A percentile compares a stretch with the other conserved stretches of the same genome.
Evolutionary conservation across 1,140 invertebrate genomes (phyloP).

Genomic region (Bradynema listronoti): DNA sequence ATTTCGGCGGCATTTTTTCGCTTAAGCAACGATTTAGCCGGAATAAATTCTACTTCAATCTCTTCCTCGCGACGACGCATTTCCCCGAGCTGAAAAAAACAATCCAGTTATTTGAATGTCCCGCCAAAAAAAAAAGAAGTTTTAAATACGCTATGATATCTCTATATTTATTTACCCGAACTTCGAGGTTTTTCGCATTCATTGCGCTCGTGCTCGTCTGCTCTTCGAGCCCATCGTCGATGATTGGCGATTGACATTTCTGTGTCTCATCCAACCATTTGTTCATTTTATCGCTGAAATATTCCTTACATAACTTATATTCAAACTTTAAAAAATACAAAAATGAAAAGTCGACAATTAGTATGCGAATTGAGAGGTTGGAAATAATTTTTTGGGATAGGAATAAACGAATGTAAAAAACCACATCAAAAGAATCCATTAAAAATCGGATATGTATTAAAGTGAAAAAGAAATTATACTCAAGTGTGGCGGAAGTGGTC

Average conservation of each 20-base stretch:
- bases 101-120: not conserved
- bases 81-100: conserved; percentile 20
- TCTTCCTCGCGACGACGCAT: conserved; percentile 23
- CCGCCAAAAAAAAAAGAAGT: not conserved
- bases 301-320: too few species aligned
- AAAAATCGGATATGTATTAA: too few species aligned
- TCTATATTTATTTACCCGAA: not conserved
- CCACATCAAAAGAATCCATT: too few species aligned
- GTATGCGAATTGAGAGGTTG: too few species aligned
- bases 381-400: too few species aligned
- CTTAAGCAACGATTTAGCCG: conserved; percentile 21
- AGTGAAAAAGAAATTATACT: too few species aligned
- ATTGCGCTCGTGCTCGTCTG: not conserved
- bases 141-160: not conserved
- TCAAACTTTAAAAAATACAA: too few species aligned
- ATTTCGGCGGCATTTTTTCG: not conserved
- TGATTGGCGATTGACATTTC: not conserved
- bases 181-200: not conserved
- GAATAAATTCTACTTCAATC: conserved; percentile 29
- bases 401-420: too few species aligned
- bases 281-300: conserved; percentile 12
- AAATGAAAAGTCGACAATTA: too few species aligned
- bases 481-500: too few species aligned
- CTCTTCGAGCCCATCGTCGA: conserved; percentile 6
- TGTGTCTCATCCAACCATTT: conserved; percentile 13